Evolutionary conservation across 2,888 invertebrate genomes (phyloP), one percentile per base, ranked within the genome.

Genomic region (Criorhina ranunculi): DNA sequence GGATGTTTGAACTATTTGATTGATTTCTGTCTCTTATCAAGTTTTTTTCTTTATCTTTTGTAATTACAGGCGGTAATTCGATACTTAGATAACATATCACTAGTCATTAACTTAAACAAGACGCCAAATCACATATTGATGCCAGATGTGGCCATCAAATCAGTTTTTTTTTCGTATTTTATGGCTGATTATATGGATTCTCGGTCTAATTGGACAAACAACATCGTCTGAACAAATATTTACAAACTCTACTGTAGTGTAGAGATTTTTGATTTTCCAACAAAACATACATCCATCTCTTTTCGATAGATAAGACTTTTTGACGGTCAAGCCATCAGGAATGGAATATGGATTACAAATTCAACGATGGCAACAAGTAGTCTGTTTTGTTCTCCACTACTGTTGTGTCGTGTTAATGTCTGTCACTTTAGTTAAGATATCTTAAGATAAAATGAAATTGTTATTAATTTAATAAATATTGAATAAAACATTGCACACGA

Each of bases 291-390:
- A 15, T 35, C 17, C 7, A 29, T 77, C 77, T 51, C 67, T n/a
- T 12, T 76, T 51, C 11, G 17, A 67, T 24, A 59, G 66, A 76
- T 76, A 76, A 67, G 42, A 62, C 5, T 11, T n/a, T 57, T 69
- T 77, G 77, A 77, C 78, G 35, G 24, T 46, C 49, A 33, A 11
- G n/a, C 24, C 19, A 5, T n/a, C 35, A 12, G 7, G 3, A 8
- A 5, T n/a, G n/a, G n/a, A n/a, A n/a, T n/a, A 35, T 29, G 44
- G 70, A n/a, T 59, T 12, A 46, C 31, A 55, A 55, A 66, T 57
- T 33, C n/a, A 9, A 42, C 67, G 53, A 78, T 55, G 78, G 70
- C 69, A 78, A 78, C 70, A 78, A 70, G 78, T 78, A 70, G 62
- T 62, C 55, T 46, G 9, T 57, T 62, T 46, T 46, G 9, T 57